These are phyloP conservation scores for Protonibea diacanthus DNA, from an alignment of 2,797 vertebrate species.

Conservation along the genomic window DNA sequence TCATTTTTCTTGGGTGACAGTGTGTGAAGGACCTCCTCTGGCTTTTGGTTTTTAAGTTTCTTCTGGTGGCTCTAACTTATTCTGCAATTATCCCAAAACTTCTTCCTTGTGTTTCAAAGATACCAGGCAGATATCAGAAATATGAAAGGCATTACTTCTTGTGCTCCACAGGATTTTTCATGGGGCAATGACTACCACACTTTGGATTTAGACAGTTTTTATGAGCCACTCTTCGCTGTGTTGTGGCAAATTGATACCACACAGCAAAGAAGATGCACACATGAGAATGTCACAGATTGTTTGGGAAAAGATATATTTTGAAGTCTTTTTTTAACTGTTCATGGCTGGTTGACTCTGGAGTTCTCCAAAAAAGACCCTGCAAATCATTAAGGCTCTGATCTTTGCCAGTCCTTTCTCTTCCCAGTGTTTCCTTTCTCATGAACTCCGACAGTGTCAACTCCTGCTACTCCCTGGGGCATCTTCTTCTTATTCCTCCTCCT, in stretches of 20 bases:
- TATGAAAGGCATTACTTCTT: not conserved
- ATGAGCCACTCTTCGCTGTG: not conserved
- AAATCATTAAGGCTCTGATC: slow-evolving; percentile 26
- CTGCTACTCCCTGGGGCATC: slow-evolving; percentile 68
- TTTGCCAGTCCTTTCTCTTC: slow-evolving; percentile 38
- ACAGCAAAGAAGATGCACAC: not conserved
- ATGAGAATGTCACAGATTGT: not conserved
- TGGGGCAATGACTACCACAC: not conserved
- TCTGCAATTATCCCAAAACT: not conserved
- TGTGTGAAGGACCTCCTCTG: not conserved
- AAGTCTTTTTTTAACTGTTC: not conserved
- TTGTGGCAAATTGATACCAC: not conserved
- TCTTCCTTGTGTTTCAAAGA: not conserved
- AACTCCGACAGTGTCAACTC: slow-evolving; percentile 66
- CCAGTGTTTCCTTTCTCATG: slow-evolving; percentile 78
- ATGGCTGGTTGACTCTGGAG: slow-evolving; percentile 1
- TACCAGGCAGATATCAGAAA: not conserved
- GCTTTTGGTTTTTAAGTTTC: not conserved
- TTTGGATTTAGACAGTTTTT: not conserved
- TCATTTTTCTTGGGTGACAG: not conserved
- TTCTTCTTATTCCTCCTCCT: slow-evolving; percentile 48
- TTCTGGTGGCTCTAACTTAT: not conserved
- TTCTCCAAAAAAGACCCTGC: slow-evolving; percentile 8
- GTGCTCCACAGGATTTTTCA: not conserved
- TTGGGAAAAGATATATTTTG: not conserved